Base-by-base conservation (phyloP, 2,113 vertebrate species). In the Mustela nigripes region DNA sequence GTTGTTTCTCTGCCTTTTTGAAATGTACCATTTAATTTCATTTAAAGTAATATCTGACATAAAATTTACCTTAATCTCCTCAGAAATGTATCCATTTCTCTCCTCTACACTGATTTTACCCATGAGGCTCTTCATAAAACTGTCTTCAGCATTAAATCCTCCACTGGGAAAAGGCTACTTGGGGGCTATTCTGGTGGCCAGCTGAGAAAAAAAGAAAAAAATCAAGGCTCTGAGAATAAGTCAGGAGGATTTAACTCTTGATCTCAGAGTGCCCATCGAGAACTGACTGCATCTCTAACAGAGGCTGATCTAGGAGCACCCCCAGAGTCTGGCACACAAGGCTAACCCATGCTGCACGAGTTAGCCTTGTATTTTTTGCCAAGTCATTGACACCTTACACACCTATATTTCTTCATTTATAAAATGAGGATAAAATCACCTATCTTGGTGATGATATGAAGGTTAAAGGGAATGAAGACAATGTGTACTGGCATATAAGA, bases 341-440 rank as follows among this genome's bases (percentile, higher is more conserved):
- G 60, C 24, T 26, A 26, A 11, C 22, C 60, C 1, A 10, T 62
- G 60, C 60, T 62, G 60, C 60, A 11, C 24, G 0, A 8, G 24
- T 76, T 28, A 62, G 87, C 56, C 45, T 50, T 65, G 50, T 33
- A 16, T 39, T 31, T 79, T 93, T 45, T 22, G 33, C 76, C 26
- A 73, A 82, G 60, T 76, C 42, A 79, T 48, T 76, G 80, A 31
- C 3, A 39, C n/a, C 22, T 6, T 65, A 22, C 7, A 65, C 5
- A 4, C 28, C 48, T 91, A 85, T 50, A 19, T 63, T 33, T 83
- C 48, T 88, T 86, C 85, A 79, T 65, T 90, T 91, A 69, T 92
- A 82, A 86, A 80, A 81, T 33, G 10, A 97, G n/a, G 56, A 31
- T 56, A 89, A 89, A 79, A 82, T 33, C 26, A 93, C 60, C 33